Evolutionary conservation across 2,797 vertebrate species (phyloP).

Genomic region (Microctenopoma stevenorrisi): DNA sequence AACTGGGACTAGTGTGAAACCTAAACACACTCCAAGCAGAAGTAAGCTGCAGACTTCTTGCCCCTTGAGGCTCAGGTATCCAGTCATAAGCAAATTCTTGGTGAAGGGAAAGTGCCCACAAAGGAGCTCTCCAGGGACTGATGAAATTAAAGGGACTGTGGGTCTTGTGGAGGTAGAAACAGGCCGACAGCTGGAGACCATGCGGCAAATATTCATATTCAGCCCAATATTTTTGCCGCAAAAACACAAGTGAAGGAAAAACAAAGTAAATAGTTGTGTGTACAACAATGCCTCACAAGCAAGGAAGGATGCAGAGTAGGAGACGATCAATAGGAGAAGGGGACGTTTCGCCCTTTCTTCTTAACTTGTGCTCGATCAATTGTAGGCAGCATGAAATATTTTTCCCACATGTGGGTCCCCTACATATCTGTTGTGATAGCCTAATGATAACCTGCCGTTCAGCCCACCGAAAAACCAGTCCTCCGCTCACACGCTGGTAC

Average conservation of each 20-base stretch:
- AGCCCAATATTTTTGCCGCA: constrained; percentile 2
- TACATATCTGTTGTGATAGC: too few species aligned
- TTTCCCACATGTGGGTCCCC: neutral
- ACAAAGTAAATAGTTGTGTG: neutral
- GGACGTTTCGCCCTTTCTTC: too few species aligned
- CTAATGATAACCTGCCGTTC: neutral
- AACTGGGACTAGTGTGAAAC: constrained; percentile 36
- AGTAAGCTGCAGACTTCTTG: constrained; percentile 37
- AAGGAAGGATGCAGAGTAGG: constrained; percentile 1
- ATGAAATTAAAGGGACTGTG: constrained; percentile 39
- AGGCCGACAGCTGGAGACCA: constrained; percentile 3
- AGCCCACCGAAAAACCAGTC: neutral
- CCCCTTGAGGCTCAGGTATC: constrained; percentile 45
- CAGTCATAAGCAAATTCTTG: constrained; percentile 36
- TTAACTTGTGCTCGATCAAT: neutral
- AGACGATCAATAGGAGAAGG: neutral
- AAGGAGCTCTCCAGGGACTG: constrained; percentile 12
- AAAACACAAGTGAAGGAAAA: neutral
- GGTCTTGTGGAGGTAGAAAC: constrained; percentile 24
- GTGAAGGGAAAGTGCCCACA: constrained; percentile 24
- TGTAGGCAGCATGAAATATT: neutral
- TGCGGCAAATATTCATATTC: constrained; percentile 4
- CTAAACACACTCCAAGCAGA: constrained; percentile 24
- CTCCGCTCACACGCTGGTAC: neutral
- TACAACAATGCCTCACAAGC: neutral